Evolutionary conservation across 2,797 vertebrate genomes (phyloP), one percentile per base, ranked within the genome.

Genomic region (Scolopax rusticola): DNA sequence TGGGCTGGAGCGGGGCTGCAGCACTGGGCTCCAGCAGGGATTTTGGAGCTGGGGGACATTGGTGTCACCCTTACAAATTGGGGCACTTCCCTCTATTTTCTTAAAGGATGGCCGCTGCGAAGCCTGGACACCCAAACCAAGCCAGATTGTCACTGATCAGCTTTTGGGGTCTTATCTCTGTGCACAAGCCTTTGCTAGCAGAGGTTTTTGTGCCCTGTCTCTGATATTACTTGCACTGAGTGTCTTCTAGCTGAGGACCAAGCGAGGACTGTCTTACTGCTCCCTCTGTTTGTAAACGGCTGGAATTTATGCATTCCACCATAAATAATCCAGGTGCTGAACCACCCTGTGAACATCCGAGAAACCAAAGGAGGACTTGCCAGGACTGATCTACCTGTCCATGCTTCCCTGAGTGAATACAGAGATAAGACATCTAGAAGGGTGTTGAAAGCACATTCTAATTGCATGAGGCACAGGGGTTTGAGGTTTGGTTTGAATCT

Each of bases 401-500:
- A 15, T 57, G 63, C 21, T 38, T 38, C 50, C 20, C 27, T 0
- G 6, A 15, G 71, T 84, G 71, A 68, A 21, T 16, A 51, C 11
- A 48, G 33, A 76, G 73, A 51, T 53, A 59, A 77, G 73, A 73
- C 33, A 78, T 59, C 38, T 48, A 20, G 30, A 27, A 74, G 63
- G 38, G 25, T 54, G 18, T 70, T 71, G 41, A 48, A 84, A 83
- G 56, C 33, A 43, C 57, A 30, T 68, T 71, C 56, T 85, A n/a
- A 64, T 91, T 54, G 28, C 18, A 25, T 0, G 6, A 60, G 41
- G 67, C 47, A 43, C 41, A 5, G 57, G 33, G 65, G 11, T 27
- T 87, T 87, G 85, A 79, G 48, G 43, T 67, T 87, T 67, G 13
- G 27, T 81, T 87, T 95, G 51, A 81, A 68, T 91, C 80, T 93